phyloP scores from a whole-genome alignment of 2,888 invertebrate genomes.

The Bombyx huttoni region DNA sequence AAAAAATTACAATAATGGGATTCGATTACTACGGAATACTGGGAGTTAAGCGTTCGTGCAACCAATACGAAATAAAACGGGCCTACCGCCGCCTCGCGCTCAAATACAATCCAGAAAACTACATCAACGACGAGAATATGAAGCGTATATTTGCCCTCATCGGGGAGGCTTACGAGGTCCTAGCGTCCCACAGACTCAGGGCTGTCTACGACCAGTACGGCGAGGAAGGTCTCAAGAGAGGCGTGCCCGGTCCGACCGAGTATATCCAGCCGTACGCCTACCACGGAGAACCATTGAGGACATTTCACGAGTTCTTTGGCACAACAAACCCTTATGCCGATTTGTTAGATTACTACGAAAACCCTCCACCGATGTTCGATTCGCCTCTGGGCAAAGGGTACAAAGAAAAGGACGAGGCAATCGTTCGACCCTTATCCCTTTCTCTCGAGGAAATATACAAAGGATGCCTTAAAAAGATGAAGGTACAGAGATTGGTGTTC shows the following conservation, averaged over 20 bases:
- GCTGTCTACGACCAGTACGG: constrained; percentile 92
- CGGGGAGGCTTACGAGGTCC: constrained; percentile 85
- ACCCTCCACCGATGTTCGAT: constrained; percentile 75
- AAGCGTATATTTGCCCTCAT: constrained; percentile 74
- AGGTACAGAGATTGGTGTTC: constrained; percentile 81
- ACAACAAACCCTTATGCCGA: constrained; percentile 87
- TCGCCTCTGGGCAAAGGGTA: constrained; percentile 74
- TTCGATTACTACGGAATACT: constrained; percentile 86
- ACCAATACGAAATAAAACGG: constrained; percentile 78
- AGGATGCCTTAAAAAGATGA: constrained; percentile 88
- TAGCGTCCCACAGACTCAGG: constrained; percentile 76
- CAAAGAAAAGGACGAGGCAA: constrained; percentile 72
- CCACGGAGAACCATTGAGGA: constrained; percentile 83
- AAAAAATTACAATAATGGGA: constrained; percentile 55
- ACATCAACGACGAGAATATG: constrained; percentile 53
- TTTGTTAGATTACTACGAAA: constrained; percentile 76
- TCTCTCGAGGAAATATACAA: constrained; percentile 74
- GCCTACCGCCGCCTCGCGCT: constrained; percentile 75
- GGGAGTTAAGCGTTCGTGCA: constrained; percentile 76
- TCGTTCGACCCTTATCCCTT: constrained; percentile 58
- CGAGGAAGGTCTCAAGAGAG: constrained; percentile 87
- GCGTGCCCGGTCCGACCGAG: constrained; percentile 77
- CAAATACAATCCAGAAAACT: constrained; percentile 74
- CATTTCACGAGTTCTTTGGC: constrained; percentile 87
- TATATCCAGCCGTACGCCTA: constrained; percentile 83